These are phyloP conservation scores for Dunckerocampus dactyliophorus DNA, from an alignment of 2,113 vertebrate species.

Conservation along the genomic window DNA sequence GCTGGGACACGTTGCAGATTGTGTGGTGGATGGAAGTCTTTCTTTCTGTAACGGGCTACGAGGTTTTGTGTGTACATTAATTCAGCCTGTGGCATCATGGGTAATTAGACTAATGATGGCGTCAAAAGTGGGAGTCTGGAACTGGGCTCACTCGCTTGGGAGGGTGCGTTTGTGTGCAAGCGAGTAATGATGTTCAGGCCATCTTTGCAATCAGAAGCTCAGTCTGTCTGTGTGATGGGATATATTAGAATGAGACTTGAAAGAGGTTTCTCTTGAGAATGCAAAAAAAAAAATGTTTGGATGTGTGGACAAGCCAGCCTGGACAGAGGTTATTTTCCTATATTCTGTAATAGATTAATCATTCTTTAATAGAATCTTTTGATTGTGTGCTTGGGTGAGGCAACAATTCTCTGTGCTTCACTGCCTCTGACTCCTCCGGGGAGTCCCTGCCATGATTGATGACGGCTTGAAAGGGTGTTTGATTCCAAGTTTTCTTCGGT, in stretches of 20 bases:
- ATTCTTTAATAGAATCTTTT: slow-evolving; percentile 25
- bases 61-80: slow-evolving; percentile 62
- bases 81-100: slow-evolving; percentile 62
- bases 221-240: slow-evolving; percentile 26
- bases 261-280: slow-evolving; percentile 44
- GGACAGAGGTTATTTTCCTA: slow-evolving; percentile 23
- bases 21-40: slow-evolving; percentile 43
- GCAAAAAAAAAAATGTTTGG: slow-evolving; percentile 11
- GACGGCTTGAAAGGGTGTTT: slow-evolving; percentile 61
- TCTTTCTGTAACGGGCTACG: slow-evolving; percentile 53
- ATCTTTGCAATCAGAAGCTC: slow-evolving; percentile 38
- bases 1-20: slow-evolving; percentile 32
- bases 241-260: slow-evolving; percentile 49
- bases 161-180: slow-evolving; percentile 18
- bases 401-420: slow-evolving; percentile 23
- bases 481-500: slow-evolving; percentile 60
- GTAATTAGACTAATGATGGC: slow-evolving; percentile 74
- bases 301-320: slow-evolving; percentile 26
- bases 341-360: slow-evolving; percentile 32
- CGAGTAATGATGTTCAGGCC: slow-evolving; percentile 9
- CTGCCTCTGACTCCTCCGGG: slow-evolving; percentile 38
- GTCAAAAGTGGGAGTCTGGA: slow-evolving; percentile 60
- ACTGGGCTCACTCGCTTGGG: slow-evolving; percentile 41
- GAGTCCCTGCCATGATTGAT: slow-evolving; percentile 59
- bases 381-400: slow-evolving; percentile 34